Percentiles rank a stretch among this genome's conserved stretches.
These are phyloP conservation scores for Ptychodera flava DNA, from an alignment of 35 echinoderm and acorn worm genomes.

Conservation along the genomic window DNA sequence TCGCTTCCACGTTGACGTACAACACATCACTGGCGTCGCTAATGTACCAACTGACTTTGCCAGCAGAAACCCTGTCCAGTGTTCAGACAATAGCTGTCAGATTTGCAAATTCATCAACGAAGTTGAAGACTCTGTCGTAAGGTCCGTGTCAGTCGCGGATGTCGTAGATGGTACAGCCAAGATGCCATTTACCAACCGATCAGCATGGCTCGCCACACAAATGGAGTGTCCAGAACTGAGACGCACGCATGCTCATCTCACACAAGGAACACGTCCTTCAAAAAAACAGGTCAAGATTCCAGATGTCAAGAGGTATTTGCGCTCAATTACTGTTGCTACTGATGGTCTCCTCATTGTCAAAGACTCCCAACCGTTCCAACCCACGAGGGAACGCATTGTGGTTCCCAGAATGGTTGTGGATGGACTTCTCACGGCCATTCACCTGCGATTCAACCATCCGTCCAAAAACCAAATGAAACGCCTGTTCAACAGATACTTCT, in stretches of 20 bases:
- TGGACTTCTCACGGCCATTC: background rate
- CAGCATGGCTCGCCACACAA: slow-evolving; percentile 22
- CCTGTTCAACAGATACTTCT: background rate
- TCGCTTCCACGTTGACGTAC: slow-evolving; percentile 21
- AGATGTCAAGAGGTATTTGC: background rate
- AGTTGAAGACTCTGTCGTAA: slow-evolving; percentile 14
- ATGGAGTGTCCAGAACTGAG: slow-evolving; percentile 29
- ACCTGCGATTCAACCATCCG: background rate
- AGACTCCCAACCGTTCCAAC: no score
- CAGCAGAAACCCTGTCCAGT: slow-evolving; percentile 40
- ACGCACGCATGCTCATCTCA: slow-evolving; percentile 34
- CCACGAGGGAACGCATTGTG: no score
- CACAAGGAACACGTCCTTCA: slow-evolving; percentile 24
- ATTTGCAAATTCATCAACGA: slow-evolving; percentile 24
- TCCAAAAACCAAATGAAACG: background rate
- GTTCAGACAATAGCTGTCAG: slow-evolving; percentile 24
- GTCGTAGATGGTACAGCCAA: slow-evolving; percentile 24
- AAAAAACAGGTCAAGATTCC: slow-evolving; percentile 20
- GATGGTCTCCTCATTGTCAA: no score
- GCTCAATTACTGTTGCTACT: background rate
- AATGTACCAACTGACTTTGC: slow-evolving; percentile 50
- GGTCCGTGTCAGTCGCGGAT: background rate
- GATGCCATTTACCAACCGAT: slow-evolving; percentile 27
- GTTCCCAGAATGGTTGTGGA: background rate
- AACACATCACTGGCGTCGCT: slow-evolving; percentile 29